Base-by-base conservation (phyloP, 2,113 vertebrate genomes). In the Chaenocephalus aceratus region DNA sequence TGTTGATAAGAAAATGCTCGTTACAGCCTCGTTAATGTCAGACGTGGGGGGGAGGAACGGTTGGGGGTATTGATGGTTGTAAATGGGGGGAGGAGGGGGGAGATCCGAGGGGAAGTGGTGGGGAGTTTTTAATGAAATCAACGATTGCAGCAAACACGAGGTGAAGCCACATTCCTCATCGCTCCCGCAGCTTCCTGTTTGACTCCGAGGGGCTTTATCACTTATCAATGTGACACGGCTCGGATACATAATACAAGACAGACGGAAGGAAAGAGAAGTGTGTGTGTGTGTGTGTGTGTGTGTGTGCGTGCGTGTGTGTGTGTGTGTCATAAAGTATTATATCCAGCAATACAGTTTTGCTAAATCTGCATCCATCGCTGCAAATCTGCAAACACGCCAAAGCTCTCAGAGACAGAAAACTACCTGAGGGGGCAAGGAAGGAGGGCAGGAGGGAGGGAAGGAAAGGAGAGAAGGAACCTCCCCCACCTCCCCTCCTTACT, bases 161-260 rank as follows among this genome's bases (percentile, higher is more conserved):
- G 30, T 0, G 21, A 44, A 46, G 15, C 75, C 56, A 21, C 67
- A 59, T 75, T 82, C 75, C 75, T 86, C 11, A 16, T 52, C 48
- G 1, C 13, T 74, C 52, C 69, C 44, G 0, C 54, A 51, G 82
- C 84, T 87, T 91, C 77, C 85, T 72, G 85, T 66, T 70, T 67
- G 63, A 64, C 21, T 76, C 49, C 79, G 74, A 23, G 2, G 63
- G 77, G 84, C 58, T 82, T 86, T 65, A 87, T 83, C 79, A 77
- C 77, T 83, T 79, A 82, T 80, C 78, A 76, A 87, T 59, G 83
- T 84, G 87, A 87, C 83, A 82, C 2, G 80, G 34, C 68, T 71
- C 13, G 2, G 15, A 88, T 77, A 59, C 87, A 89, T 87, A 89
- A 87, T 69, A 66, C 21, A 79, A 74, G 76, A 82, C 81, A 81